A percentile compares a stretch with the other conserved stretches of the same genome.
phyloP scores from a whole-genome alignment of 2,113 vertebrate genomes.

The Planiliza haematocheilus region DNA sequence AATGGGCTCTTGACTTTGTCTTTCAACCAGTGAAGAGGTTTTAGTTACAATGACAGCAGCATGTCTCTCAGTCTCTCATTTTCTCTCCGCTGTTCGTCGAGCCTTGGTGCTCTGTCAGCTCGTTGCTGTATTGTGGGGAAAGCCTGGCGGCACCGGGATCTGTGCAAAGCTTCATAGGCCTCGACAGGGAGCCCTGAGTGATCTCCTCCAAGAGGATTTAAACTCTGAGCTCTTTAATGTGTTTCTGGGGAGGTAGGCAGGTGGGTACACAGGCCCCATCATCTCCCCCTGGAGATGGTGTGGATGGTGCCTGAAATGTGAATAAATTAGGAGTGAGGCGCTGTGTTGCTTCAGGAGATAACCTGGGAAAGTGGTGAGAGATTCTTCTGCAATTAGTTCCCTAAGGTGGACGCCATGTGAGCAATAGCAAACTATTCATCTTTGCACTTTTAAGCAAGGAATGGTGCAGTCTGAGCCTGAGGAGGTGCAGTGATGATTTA shows the following conservation, averaged over 20 bases:
- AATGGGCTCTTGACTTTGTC: slow-evolving; percentile 43
- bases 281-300: slow-evolving; percentile 53
- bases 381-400: slow-evolving; percentile 78
- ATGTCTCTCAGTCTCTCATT: slow-evolving; percentile 38
- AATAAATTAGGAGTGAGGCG: slow-evolving; percentile 74
- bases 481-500: slow-evolving; percentile 64
- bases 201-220: slow-evolving; percentile 73
- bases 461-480: slow-evolving; percentile 57
- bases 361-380: slow-evolving; percentile 58
- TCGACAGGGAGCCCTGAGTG: slow-evolving; percentile 66
- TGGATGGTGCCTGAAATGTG: slow-evolving; percentile 67
- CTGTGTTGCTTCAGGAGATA: slow-evolving; percentile 78
- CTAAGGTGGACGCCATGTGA: slow-evolving; percentile 67
- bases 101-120: slow-evolving; percentile 13
- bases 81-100: slow-evolving; percentile 38
- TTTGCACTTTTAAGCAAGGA: slow-evolving; percentile 70
- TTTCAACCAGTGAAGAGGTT: slow-evolving; percentile 34
- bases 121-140: slow-evolving; percentile 38
- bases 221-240: slow-evolving; percentile 77
- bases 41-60: slow-evolving; percentile 50
- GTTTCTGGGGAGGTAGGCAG: slow-evolving; percentile 64
- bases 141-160: slow-evolving; percentile 47
- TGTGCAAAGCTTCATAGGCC: slow-evolving; percentile 47
- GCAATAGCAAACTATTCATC: slow-evolving; percentile 75
- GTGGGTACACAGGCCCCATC: slow-evolving; percentile 52